Base-by-base conservation (phyloP, 2,888 invertebrate species). In the Coremacera marginata region DNA sequence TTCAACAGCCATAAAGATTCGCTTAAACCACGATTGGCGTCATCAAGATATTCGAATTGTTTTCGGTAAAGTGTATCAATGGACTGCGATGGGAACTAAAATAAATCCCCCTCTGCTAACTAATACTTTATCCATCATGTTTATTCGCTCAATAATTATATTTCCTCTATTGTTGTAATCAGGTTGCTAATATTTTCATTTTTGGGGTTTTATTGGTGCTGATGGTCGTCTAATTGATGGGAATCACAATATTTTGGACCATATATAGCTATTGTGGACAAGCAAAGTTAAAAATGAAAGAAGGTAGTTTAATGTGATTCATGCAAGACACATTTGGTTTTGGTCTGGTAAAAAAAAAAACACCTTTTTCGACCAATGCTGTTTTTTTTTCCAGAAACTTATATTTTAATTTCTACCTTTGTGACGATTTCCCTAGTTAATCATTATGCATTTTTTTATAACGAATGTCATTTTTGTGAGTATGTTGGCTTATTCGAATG, bases 101-200 rank as follows among this genome's bases (percentile, higher is more conserved):
- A 27, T 16, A 60, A 65, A 65, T 34, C 19, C 37, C 44, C 67
- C 60, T 19, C 22, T 19, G 8, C 65, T n/a, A 34, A 65, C 27
- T 65, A 60, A 60, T 60, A 9, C 57, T 27, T 9, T 37, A 65
- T 65, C 37, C 9, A 67, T 67, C 67, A 67, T 22, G 22, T 44
- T 67, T 67, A 37, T 67, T n/a, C 44, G 44, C 9, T n/a, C 7
- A 34, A 34, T 19, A 16, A 14, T 3, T 14, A 44, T 22, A 34
- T 11, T 19, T 22, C 5, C 3, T 25, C 8, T 3, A 34, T 65
- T 19, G 37, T 34, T 34, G 67, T 34, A n/a, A n/a, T 37, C 44
- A 65, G 19, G n/a, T 22, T 19, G 19, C 0, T 11, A 7, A 37
- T 37, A 37, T 37, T 37, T 37, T 14, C 44, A 44, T 44, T 44